Conservation (phyloP, 2,113 vertebrate species). For the Cyphomyrus plagiostoma region DNA sequence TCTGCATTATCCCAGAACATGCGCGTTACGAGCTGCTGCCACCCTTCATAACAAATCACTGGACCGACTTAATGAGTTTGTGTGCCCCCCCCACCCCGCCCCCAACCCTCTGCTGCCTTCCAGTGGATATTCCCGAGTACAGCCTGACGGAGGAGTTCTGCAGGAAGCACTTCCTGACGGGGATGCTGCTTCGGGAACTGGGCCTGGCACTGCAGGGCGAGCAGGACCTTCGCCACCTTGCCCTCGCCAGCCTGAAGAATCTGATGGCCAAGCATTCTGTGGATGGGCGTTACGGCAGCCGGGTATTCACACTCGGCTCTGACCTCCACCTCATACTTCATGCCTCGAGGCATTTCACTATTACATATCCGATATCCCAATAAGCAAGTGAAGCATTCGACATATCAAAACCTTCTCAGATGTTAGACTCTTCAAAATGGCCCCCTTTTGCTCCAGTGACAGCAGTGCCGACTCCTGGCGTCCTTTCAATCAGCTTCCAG, state of each 20-base stretch:
- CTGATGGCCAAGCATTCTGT: conserved; percentile 96
- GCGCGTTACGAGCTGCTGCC: background rate
- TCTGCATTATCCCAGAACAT: background rate
- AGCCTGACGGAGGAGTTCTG: conserved; percentile 94
- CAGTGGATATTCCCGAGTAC: conserved; percentile 85
- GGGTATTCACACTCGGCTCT: conserved; percentile 57
- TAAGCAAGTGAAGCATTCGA: background rate
- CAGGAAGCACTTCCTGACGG: conserved; percentile 92
- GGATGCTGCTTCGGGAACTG: conserved; percentile 85
- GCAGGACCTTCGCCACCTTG: conserved; percentile 88
- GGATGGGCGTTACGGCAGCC: conserved; percentile 80
- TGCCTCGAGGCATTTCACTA: background rate
- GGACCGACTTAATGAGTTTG: background rate
- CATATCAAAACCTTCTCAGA: background rate
- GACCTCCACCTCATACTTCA: background rate
- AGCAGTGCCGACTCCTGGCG: background rate
- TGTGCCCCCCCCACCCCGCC: too few relatives aligned
- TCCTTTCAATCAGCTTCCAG: background rate
- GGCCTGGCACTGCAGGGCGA: conserved; percentile 93
- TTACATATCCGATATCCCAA: background rate
- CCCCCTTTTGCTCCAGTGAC: background rate
- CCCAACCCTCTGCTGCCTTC: conserved; percentile 26
- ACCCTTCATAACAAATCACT: background rate
- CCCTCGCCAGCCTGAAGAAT: conserved; percentile 86
- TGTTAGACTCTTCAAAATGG: background rate